Conservation (phyloP, 2,888 invertebrate species). For the Cheiracanthium punctorium region DNA sequence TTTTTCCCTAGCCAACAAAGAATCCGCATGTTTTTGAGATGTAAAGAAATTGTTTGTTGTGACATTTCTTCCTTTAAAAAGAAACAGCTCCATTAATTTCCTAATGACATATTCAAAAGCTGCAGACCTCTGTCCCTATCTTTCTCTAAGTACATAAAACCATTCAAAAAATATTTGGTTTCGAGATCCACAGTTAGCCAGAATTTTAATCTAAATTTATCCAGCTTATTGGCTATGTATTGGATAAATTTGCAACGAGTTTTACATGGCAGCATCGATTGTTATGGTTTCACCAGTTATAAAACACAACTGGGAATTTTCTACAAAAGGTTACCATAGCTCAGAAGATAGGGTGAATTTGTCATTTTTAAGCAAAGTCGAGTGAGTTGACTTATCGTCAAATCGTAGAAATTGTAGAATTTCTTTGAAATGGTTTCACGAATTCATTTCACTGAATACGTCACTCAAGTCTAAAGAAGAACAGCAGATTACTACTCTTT, state of each 20-base stretch:
- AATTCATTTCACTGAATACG: no score
- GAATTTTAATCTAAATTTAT: slow-evolving; percentile 11
- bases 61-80: neutral
- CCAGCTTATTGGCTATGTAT: slow-evolving; percentile 2
- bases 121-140: neutral
- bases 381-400: no score
- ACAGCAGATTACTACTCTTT: no score
- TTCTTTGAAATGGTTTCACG: no score
- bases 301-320: neutral
- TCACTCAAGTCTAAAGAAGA: no score
- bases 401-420: no score
- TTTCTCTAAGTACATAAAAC: neutral
- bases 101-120: neutral
- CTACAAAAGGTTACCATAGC: neutral
- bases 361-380: no score
- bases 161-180: neutral
- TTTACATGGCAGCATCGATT: neutral
- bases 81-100: neutral
- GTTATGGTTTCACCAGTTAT: neutral
- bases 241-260: neutral
- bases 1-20: neutral
- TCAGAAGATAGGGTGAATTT: neutral
- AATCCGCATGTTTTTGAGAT: neutral
- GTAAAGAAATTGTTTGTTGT: neutral
- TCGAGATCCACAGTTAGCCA: neutral